Conservation (phyloP, 2,797 vertebrate genomes). For the Rhyacichthys aspro region DNA sequence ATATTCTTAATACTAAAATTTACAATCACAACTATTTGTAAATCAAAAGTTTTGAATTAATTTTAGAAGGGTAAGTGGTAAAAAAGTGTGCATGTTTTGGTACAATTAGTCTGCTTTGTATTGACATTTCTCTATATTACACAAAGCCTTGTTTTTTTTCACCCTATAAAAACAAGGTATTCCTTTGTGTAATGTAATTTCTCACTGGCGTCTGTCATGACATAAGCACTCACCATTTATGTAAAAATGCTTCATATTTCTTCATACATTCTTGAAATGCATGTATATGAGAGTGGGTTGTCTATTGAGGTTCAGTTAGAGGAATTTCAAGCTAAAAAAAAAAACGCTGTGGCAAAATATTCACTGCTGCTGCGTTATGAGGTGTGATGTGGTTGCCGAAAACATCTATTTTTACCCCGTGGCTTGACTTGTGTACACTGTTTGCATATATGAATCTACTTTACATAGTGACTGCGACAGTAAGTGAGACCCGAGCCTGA, state of each 20-base stretch:
- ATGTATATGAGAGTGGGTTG: neutral
- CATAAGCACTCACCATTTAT: neutral
- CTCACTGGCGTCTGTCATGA: neutral
- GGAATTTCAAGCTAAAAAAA: neutral
- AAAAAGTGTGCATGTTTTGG: no score
- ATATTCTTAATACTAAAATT: no score
- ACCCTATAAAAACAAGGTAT: no score
- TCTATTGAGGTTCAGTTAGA: conserved; percentile 4
- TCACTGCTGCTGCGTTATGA: conserved; percentile 3
- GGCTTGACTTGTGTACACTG: conserved; percentile 45
- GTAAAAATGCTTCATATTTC: neutral
- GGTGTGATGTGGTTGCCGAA: conserved; percentile 10
- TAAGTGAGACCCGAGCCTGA: conserved; percentile 67
- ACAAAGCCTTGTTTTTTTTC: no score
- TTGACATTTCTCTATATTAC: no score
- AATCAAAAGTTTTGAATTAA: no score
- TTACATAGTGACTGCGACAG: conserved; percentile 58
- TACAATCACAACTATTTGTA: no score
- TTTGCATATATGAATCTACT: conserved; percentile 64
- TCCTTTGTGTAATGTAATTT: neutral
- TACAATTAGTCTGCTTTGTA: no score
- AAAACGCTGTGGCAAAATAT: neutral
- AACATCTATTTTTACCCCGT: conserved; percentile 46
- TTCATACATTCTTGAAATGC: neutral
- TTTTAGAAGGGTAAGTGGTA: no score